These are phyloP conservation scores for Melieria picta DNA, from an alignment of 2,888 invertebrate species.

Conservation along the genomic window DNA sequence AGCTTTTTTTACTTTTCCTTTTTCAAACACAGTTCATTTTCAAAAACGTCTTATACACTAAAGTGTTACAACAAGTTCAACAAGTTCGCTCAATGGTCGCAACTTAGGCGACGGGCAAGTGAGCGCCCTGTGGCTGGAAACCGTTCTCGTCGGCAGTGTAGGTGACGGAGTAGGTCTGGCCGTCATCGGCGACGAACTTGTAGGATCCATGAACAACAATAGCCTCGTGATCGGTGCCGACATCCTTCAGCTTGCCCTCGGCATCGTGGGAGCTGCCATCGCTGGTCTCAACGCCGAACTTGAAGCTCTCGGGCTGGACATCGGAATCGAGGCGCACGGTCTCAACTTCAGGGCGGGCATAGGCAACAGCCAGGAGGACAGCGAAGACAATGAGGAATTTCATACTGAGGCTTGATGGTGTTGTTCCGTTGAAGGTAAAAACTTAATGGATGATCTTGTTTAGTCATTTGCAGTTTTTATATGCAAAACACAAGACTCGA, in stretches of 20 bases:
- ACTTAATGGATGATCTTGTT: slow-evolving; percentile 40
- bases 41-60: too few relatives aligned
- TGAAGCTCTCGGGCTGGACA: slow-evolving; percentile 70
- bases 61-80: too few relatives aligned
- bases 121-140: slow-evolving; percentile 64
- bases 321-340: slow-evolving; percentile 63
- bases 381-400: slow-evolving; percentile 51
- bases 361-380: slow-evolving; percentile 49
- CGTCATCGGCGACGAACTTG: slow-evolving; percentile 37
- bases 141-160: slow-evolving; percentile 68
- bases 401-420: slow-evolving; percentile 45
- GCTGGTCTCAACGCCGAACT: slow-evolving; percentile 42
- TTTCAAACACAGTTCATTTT: too few relatives aligned
- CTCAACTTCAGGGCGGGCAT: slow-evolving; percentile 51
- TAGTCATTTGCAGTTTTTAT: slow-evolving; percentile 34
- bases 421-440: slow-evolving; percentile 42
- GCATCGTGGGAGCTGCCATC: slow-evolving; percentile 32
- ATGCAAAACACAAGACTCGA: slow-evolving; percentile 38
- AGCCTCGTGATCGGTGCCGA: slow-evolving; percentile 36
- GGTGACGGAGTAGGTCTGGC: slow-evolving; percentile 63
- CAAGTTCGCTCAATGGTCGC: too few relatives aligned
- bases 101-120: slow-evolving; percentile 48
- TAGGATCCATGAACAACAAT: slow-evolving; percentile 33
- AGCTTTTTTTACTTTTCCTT: too few relatives aligned
- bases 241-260: slow-evolving; percentile 27